Evolutionary conservation across 2,113 vertebrate genomes (phyloP), one percentile per base, ranked within the genome.

Genomic region (Perca fluviatilis): DNA sequence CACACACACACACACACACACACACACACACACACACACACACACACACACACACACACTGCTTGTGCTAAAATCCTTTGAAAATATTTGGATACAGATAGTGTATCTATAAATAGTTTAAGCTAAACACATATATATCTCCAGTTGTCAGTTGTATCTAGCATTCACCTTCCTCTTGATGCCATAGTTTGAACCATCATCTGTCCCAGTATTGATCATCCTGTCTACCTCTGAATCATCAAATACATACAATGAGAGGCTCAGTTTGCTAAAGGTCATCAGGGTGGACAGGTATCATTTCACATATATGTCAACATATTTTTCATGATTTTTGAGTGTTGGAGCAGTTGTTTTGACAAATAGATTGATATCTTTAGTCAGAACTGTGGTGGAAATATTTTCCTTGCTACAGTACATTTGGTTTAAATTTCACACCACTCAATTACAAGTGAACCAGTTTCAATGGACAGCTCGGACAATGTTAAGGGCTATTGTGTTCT

Each of bases 211-310:
- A n/a, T 49, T 65, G 61, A 75, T 75, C 56, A 68, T 10, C 43
- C 50, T 71, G 33, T 71, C 49, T 19, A 5, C 25, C 15, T 49
- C 23, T n/a, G n/a, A 40, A 49, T 49, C 11, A 25, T 25, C 49
- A 46, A 54, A 54, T 25, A 9, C 40, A 27, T 19, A 74, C 30
- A 16, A 67, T n/a, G 14, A 53, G 16, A 72, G 10, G n/a, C 53
- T 66, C 46, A 36, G 12, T 40, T 60, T 65, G 21, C 51, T 73
- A 46, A 80, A 36, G 25, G 25, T 73, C 51, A 58, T 7, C 13
- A n/a, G 30, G 53, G n/a, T 67, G 66, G 47, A 63, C 33, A 43
- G 66, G 13, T 54, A 16, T 70, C 49, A 70, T 11, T 77, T 67
- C 70, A 58, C 23, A 60, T 60, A 21, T 19, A 21, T 8, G 30